Base-by-base conservation (phyloP, 2,888 invertebrate genomes). In the Julus scandinavius region DNA sequence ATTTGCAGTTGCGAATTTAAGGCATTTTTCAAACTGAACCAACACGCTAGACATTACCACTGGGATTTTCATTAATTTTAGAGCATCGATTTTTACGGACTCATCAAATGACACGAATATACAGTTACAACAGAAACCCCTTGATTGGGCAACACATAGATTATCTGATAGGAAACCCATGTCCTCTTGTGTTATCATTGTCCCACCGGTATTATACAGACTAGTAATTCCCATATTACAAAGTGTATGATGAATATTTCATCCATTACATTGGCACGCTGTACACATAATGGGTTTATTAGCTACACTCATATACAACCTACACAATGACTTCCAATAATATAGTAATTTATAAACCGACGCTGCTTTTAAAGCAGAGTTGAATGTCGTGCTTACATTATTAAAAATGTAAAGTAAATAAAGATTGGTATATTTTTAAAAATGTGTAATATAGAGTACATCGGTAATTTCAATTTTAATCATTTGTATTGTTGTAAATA, bases 1-100 rank as follows among this genome's bases (percentile, higher is more conserved):
- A 29, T 29, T 72, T 20, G 72, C 72, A 72, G 11, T 72, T n/a
- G n/a, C 20, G 4, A 72, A 9, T 29, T 3, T 54, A 72, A n/a
- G 72, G 5, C 29, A 72, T 29, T 72, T 72, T 29, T 7, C 9
- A 29, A 72, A 2, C 29, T 29, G 72, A 29, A 72, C 29, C 72
- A 72, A n/a, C 72, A 20, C 29, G 29, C n/a, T 29, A 72, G 13
- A 72, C 72, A 29, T 72, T 9, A 72, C 29, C 29, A 72, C 7
- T 29, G 29, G 72, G 72, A 72, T 72, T 72, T 72, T 72, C 72
- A 72, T 72, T 72, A 72, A 72, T 72, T 72, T 72, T 29, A 29
- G 6, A 72, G 11, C 20, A 72, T 72, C 72, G 72, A 72, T 72
- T 72, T 72, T 29, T 29, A 72, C 72, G 29, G 72, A 72, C 29